These are phyloP conservation scores for Scatophagus argus DNA, from an alignment of 2,113 vertebrate genomes.

Conservation along the genomic window DNA sequence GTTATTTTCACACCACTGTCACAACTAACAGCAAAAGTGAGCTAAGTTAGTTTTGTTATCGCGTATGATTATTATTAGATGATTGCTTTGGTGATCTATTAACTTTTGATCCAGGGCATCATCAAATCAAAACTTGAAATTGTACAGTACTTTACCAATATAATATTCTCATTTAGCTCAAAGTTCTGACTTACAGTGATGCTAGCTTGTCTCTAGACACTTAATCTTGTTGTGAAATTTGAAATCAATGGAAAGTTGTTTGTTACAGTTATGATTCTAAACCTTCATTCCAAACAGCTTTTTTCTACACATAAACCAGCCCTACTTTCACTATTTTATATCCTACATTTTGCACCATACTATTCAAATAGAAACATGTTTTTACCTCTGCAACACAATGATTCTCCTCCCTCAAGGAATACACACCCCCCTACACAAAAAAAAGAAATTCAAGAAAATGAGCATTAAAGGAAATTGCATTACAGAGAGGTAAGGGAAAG, in stretches of 20 bases:
- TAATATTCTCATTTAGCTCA: not conserved
- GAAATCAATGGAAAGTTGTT: not conserved
- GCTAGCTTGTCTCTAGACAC: not conserved
- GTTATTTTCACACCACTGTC: not conserved
- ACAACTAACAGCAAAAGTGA: not conserved
- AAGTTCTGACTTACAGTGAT: not conserved
- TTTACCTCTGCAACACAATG: slow-evolving; percentile 32
- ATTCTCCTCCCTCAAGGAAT: slow-evolving; percentile 18
- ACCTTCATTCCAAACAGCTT: not conserved
- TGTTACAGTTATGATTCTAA: not conserved
- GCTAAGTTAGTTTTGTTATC: slow-evolving; percentile 1
- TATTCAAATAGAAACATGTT: slow-evolving; percentile 38
- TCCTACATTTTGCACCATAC: slow-evolving; percentile 40
- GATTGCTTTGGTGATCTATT: too few species aligned
- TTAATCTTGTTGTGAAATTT: slow-evolving; percentile 10
- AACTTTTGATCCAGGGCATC: not conserved
- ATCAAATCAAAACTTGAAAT: not conserved
- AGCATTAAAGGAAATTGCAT: slow-evolving; percentile 72
- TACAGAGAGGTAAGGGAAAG: slow-evolving; percentile 60
- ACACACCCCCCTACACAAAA: slow-evolving; percentile 18
- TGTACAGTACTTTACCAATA: not conserved
- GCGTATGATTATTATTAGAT: not conserved
- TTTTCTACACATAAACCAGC: not conserved
- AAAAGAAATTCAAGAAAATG: slow-evolving; percentile 68
- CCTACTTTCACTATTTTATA: not conserved